phyloP scores from a whole-genome alignment of 2,113 vertebrate genomes.

The Cheilinus undulatus region DNA sequence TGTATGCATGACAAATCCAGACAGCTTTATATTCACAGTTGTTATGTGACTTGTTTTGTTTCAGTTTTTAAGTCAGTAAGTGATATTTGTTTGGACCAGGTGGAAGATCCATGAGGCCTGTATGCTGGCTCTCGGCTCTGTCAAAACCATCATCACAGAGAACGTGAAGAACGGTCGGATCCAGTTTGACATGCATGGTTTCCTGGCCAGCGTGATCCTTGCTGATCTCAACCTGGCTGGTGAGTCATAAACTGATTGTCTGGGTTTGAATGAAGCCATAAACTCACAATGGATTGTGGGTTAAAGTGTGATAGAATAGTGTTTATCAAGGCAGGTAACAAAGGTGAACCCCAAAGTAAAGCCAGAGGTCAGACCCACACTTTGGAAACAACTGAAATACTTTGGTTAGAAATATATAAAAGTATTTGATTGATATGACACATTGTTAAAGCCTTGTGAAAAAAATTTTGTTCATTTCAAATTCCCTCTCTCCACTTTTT shows the following conservation, averaged over 20 bases:
- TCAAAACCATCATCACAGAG: slow-evolving; percentile 95
- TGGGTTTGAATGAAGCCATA: no score
- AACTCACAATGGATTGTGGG: no score
- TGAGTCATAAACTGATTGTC: slow-evolving; percentile 50
- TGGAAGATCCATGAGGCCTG: slow-evolving; percentile 99
- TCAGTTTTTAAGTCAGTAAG: neutral
- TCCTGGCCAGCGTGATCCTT: slow-evolving; percentile 94
- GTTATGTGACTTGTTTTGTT: neutral
- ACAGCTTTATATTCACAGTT: neutral
- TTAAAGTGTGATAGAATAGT: neutral
- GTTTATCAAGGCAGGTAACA: no score
- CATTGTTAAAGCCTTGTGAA: no score
- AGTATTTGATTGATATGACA: no score
- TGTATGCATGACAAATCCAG: neutral
- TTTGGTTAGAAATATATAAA: no score
- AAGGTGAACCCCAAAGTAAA: no score
- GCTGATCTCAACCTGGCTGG: slow-evolving; percentile 94
- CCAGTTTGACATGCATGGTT: slow-evolving; percentile 98
- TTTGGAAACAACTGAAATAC: no score
- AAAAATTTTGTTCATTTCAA: no score
- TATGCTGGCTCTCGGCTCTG: slow-evolving; percentile 96
- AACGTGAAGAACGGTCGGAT: slow-evolving; percentile 94
- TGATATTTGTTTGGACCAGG: slow-evolving; percentile 75
- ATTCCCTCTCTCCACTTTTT: neutral
- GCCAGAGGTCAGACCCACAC: no score